Evolutionary conservation across 2,888 invertebrate genomes (phyloP).

Genomic region (Erebia ligea): DNA sequence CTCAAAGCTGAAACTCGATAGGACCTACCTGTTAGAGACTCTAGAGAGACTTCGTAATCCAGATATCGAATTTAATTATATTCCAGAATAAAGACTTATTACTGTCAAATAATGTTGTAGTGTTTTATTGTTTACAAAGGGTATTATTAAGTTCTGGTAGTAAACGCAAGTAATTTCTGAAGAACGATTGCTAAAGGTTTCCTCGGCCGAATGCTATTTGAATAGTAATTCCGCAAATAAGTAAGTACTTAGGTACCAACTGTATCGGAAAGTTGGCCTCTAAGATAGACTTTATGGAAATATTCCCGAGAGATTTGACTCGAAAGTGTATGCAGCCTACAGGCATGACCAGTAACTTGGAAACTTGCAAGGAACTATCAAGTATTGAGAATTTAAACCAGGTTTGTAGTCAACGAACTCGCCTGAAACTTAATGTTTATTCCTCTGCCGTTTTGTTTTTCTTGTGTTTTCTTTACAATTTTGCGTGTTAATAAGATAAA

Average conservation of each 20-base stretch:
- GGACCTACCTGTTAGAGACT: not conserved
- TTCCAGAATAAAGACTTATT: not conserved
- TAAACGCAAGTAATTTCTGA: constrained; percentile 21
- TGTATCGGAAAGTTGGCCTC: constrained; percentile 51
- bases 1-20: not conserved
- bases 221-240: constrained; percentile 37
- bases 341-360: constrained; percentile 46
- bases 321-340: constrained; percentile 38
- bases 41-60: not conserved
- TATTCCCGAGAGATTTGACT: constrained; percentile 51
- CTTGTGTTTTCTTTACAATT: not conserved
- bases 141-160: not conserved
- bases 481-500: not conserved
- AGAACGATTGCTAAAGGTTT: constrained; percentile 31
- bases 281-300: constrained; percentile 42
- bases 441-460: too few species aligned
- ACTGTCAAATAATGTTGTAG: not conserved
- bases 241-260: too few species aligned
- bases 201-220: constrained; percentile 36
- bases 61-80: not conserved
- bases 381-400: constrained; percentile 66
- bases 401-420: constrained; percentile 62
- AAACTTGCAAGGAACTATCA: constrained; percentile 50
- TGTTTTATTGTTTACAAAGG: not conserved
- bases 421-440: not conserved